Conservation (phyloP, 2,797 vertebrate genomes). For the Gallinago stenura region DNA sequence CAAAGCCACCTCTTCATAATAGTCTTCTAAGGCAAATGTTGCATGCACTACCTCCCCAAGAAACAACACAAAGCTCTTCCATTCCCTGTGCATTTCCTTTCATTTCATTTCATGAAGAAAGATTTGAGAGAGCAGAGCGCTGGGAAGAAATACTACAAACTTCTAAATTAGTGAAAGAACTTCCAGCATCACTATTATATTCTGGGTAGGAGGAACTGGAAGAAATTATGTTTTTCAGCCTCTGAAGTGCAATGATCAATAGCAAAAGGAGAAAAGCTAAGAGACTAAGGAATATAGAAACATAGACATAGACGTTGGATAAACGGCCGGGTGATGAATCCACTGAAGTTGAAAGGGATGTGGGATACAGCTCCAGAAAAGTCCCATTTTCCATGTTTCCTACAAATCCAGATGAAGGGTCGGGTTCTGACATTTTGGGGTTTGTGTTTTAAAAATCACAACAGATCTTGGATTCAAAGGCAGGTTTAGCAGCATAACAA, state of each 20-base stretch:
- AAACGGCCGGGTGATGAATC: conserved; percentile 83
- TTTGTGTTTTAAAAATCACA: conserved; percentile 33
- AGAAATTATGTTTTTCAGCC: conserved; percentile 97
- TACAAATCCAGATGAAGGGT: conserved; percentile 78
- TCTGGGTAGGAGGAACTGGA: conserved; percentile 93
- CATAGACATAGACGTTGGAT: conserved; percentile 91
- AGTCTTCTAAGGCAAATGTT: conserved; percentile 51
- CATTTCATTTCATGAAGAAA: conserved; percentile 79
- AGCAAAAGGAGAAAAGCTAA: conserved; percentile 93
- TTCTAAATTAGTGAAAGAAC: conserved; percentile 97
- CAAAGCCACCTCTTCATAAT: conserved; percentile 33
- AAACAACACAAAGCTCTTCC: background rate
- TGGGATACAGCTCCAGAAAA: conserved; percentile 89
- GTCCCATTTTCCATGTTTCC: conserved; percentile 85
- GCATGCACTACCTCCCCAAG: conserved; percentile 24
- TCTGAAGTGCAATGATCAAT: conserved; percentile 93
- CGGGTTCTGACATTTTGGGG: conserved; percentile 84
- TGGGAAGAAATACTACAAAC: conserved; percentile 95
- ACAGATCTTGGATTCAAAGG: background rate
- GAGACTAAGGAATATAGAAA: conserved; percentile 95
- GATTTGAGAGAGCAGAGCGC: conserved; percentile 89
- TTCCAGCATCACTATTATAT: conserved; percentile 90
- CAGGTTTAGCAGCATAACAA: conserved; percentile 15
- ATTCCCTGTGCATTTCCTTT: background rate
- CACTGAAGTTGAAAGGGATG: conserved; percentile 87